Conservation (phyloP, 1,140 invertebrate genomes). For the Bathynomus jamesi region DNA sequence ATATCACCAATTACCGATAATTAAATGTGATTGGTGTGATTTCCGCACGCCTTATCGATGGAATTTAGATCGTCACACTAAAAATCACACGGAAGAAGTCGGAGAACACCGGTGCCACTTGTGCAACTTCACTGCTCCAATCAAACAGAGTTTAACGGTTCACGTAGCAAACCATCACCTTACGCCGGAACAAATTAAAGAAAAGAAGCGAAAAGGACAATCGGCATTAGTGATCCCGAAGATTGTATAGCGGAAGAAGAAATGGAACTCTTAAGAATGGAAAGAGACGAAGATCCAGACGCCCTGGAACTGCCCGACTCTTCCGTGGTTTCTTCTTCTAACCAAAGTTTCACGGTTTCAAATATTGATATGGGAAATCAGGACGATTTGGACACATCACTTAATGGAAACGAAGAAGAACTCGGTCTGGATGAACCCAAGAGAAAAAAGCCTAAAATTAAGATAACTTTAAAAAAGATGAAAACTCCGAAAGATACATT, state of each 20-base stretch:
- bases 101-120: slow-evolving; percentile 74
- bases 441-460: slow-evolving; percentile 37
- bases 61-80: slow-evolving; percentile 85
- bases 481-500: slow-evolving; percentile 36
- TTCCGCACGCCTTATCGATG: slow-evolving; percentile 88
- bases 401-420: slow-evolving; percentile 40
- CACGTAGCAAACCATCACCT: slow-evolving; percentile 72
- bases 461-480: slow-evolving; percentile 39
- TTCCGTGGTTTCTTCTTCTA: slow-evolving; percentile 7
- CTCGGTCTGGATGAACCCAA: slow-evolving; percentile 31
- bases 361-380: slow-evolving; percentile 51
- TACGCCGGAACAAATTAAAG: slow-evolving; percentile 51
- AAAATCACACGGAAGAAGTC: slow-evolving; percentile 69
- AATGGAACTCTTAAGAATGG: slow-evolving; percentile 49
- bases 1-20: slow-evolving; percentile 86
- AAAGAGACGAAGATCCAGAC: slow-evolving; percentile 34
- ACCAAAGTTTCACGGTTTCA: slow-evolving; percentile 28
- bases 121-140: slow-evolving; percentile 86
- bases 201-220: slow-evolving; percentile 50
- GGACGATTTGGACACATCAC: slow-evolving; percentile 30
- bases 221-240: slow-evolving; percentile 28
- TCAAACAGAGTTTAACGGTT: slow-evolving; percentile 82
- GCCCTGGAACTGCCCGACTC: slow-evolving; percentile 23
- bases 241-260: slow-evolving; percentile 40
- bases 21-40: slow-evolving; percentile 85